Evolutionary conservation across 2,113 vertebrate genomes (phyloP), one percentile per base, ranked within the genome.

Genomic region (Apus apus): DNA sequence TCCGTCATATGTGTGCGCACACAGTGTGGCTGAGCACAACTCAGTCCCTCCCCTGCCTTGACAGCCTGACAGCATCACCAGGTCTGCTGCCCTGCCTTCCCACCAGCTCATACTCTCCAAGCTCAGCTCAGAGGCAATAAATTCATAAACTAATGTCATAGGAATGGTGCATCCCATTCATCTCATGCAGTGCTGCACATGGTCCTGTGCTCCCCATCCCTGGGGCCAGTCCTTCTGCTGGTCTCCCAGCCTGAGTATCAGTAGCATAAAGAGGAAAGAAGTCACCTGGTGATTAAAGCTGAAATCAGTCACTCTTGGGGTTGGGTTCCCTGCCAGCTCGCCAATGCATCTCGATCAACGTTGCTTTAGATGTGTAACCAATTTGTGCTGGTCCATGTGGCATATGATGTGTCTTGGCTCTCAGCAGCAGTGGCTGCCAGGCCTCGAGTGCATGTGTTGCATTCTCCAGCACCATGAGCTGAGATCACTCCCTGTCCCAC

Each of bases 401-500:
- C 14, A 36, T 2, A 0, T 40, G 16, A 30, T 43, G 29, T 15
- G 58, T 66, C 45, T 27, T 46, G 46, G 27, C 32, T 70, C 27
- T 34, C 34, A 72, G 57, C 1, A 3, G 32, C 3, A 2, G 1
- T 3, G 43, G 51, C 57, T 82, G 66, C 72, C 45, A 23, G 67
- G 67, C 26, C 32, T 50, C 5, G 15, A 54, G 61, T 36, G 61
- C 9, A 4, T 62, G 61, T 81, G 87, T 71, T 60, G 70, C 29
- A 20, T 53, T 54, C 34, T 75, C 43, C 57, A 72, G 7, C 43
- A 78, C 22, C 46, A 26, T 0, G 0, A 72, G 67, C 53, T 51
- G 64, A 70, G 77, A 50, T 85, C 73, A 46, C 0, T 0, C 21
- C 50, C 30, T 70, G 38, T 56, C 43, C 64, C 1, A 0, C 10